Evolutionary conservation across 2,888 invertebrate genomes (phyloP).

Genomic region (Pristionchus arcanus): DNA sequence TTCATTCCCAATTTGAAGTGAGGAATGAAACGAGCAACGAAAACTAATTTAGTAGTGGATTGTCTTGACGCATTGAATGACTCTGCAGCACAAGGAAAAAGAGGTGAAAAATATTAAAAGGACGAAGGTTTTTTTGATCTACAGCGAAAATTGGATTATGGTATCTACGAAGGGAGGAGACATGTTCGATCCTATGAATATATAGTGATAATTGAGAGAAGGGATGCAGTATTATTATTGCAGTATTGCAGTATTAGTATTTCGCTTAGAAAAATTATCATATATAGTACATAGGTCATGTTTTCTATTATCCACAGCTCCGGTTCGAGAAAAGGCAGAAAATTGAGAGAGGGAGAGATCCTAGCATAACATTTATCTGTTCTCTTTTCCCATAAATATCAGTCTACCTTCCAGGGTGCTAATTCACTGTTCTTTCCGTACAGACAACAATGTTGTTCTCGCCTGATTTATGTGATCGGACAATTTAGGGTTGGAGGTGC

Average conservation of each 20-base stretch:
- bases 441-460: background rate
- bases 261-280: background rate
- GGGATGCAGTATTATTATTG: background rate
- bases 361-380: constrained; percentile 14
- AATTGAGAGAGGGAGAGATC: background rate
- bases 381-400: constrained; percentile 3
- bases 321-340: background rate
- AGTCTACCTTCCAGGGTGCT: background rate
- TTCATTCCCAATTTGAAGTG: constrained; percentile 28
- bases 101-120: background rate
- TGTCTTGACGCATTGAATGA: constrained; percentile 21
- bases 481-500: background rate
- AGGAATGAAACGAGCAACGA: constrained; percentile 31
- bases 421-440: background rate
- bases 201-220: background rate
- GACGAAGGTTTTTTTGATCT: background rate
- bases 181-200: background rate
- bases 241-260: background rate
- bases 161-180: background rate
- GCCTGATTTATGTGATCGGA: background rate
- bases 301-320: background rate
- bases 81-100: background rate
- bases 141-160: background rate
- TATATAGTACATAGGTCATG: background rate
- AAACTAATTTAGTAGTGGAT: constrained; percentile 47